Conservation (phyloP, 2,113 vertebrate species). For the Chlorodrepanis virens region DNA sequence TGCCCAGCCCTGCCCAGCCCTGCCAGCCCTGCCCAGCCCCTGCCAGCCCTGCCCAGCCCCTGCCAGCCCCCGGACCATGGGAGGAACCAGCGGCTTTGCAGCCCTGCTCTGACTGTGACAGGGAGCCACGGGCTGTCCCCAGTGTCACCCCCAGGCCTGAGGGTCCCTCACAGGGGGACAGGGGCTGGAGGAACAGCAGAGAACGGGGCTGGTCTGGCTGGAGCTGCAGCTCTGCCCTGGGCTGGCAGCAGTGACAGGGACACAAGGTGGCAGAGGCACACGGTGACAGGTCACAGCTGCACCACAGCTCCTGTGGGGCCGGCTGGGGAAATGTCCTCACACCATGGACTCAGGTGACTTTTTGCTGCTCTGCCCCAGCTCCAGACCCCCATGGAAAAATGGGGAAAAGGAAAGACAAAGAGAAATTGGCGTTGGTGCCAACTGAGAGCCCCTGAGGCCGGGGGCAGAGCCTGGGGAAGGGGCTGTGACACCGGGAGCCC, state of each 20-base stretch:
- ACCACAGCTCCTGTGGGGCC: neutral
- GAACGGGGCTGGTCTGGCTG: accelerated
- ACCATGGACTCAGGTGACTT: accelerated
- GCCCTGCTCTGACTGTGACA: neutral
- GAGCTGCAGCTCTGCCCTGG: neutral
- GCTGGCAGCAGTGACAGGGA: neutral
- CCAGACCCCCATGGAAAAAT: accelerated
- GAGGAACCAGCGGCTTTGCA: neutral
- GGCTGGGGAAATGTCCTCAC: neutral
- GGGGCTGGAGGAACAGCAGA: neutral
- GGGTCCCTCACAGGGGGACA: accelerated
- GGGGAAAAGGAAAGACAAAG: neutral
- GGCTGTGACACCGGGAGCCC: neutral
- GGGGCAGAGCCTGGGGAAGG: neutral
- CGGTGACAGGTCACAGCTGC: neutral
- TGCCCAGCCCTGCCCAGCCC: no score
- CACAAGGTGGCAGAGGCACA: no score
- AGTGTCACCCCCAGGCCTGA: accelerated
- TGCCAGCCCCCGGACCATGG: neutral
- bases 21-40: no score
- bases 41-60: no score
- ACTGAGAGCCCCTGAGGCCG: no score
- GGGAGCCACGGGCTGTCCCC: neutral
- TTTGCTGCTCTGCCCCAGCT: neutral
- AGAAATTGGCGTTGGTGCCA: accelerated